These are phyloP conservation scores for Amblyraja radiata DNA, from an alignment of 2,797 vertebrate genomes.

Conservation along the genomic window DNA sequence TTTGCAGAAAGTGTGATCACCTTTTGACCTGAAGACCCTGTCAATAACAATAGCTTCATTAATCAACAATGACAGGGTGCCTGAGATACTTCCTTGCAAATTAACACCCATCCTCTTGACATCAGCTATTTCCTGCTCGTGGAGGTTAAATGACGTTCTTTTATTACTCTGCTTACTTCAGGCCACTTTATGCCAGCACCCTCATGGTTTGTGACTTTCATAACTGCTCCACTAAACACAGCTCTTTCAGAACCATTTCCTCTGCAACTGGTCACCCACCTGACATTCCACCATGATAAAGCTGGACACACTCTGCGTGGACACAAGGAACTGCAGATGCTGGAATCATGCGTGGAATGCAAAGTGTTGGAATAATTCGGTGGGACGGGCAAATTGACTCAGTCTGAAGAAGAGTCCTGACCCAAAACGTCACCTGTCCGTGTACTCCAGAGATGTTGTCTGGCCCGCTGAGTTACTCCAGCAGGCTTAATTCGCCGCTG, in stretches of 20 bases:
- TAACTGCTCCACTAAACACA: slow-evolving; percentile 9
- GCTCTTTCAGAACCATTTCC: slow-evolving; percentile 12
- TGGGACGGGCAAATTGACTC: no score
- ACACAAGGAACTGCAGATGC: no score
- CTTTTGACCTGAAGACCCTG: slow-evolving; percentile 36
- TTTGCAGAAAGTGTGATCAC: slow-evolving; percentile 2
- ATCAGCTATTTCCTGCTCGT: slow-evolving; percentile 35
- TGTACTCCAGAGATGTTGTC: no score
- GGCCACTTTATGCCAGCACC: slow-evolving; percentile 8
- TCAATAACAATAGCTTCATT: slow-evolving; percentile 32
- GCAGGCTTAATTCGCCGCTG: no score
- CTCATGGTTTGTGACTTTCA: background rate
- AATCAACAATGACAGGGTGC: slow-evolving; percentile 24
- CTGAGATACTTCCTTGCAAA: slow-evolving; percentile 17
- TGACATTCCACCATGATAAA: background rate
- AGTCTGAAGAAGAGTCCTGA: no score
- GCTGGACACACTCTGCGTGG: background rate
- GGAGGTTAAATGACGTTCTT: slow-evolving; percentile 16
- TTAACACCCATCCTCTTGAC: slow-evolving; percentile 33
- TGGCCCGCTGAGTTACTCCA: no score
- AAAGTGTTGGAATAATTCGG: no score
- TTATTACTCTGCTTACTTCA: slow-evolving; percentile 40
- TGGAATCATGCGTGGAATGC: no score
- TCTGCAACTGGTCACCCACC: background rate
- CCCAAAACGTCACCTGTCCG: no score